These are phyloP conservation scores for Rhodeus uyekii DNA, from an alignment of 2,797 vertebrate species.

Conservation along the genomic window DNA sequence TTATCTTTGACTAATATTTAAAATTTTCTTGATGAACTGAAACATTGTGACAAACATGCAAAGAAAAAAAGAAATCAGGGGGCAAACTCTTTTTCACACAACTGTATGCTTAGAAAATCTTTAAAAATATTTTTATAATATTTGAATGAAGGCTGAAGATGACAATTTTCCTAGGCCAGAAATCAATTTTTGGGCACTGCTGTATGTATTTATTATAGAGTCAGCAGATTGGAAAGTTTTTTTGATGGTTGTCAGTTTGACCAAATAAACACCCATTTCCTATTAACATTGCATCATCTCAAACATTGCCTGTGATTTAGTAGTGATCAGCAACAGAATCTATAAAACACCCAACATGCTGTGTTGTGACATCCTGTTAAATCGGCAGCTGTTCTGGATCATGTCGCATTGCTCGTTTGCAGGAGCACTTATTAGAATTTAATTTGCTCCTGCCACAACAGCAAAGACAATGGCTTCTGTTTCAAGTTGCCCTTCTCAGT, in stretches of 20 bases:
- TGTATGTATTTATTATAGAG: neutral
- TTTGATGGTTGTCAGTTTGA: neutral
- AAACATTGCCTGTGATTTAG: neutral
- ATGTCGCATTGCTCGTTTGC: neutral
- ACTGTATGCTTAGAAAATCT: neutral
- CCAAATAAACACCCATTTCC: neutral
- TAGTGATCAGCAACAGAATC: neutral
- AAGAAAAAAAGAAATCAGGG: too few species aligned
- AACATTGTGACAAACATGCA: too few species aligned
- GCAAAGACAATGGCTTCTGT: conserved; percentile 14
- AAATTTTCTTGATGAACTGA: too few species aligned
- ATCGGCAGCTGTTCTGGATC: conserved; percentile 3
- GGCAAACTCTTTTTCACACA: too few species aligned
- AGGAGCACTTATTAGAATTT: conserved; percentile 6
- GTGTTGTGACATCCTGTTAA: neutral
- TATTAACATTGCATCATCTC: neutral
- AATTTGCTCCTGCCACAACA: conserved; percentile 2
- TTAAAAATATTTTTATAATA: neutral
- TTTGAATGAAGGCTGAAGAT: neutral
- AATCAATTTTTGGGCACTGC: neutral
- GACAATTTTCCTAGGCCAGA: neutral
- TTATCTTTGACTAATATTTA: too few species aligned
- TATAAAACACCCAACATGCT: conserved; percentile 4
- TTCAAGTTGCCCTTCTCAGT: neutral
- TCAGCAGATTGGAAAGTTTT: neutral